Base-by-base conservation (phyloP, 2,113 vertebrate species). In the Alexandromys fortis region DNA sequence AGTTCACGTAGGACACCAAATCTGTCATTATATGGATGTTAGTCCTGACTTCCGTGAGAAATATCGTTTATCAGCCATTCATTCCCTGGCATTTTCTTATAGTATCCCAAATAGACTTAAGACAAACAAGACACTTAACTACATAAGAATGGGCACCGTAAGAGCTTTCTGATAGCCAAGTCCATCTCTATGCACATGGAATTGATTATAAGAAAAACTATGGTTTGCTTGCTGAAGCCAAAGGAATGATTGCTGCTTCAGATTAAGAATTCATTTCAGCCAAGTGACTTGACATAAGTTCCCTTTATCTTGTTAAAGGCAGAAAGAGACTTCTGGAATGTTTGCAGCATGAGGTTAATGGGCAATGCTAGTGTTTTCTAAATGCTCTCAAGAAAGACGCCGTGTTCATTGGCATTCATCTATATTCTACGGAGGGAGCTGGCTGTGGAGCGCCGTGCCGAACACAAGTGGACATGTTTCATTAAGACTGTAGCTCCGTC, bases 401-500 rank as follows among this genome's bases (percentile, higher is more conserved):
- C 22, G 11, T 55, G 65, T 24, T 89, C 35, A 5, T 1, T 61
- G 79, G 45, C 58, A n/a, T 86, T 91, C 95, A 96, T 98, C 98
- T 98, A 33, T 97, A 93, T 97, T 96, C 96, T 94, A 75, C 94
- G 76, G 76, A 90, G 95, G 91, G 90, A 91, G 95, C 96, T 97
- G 98, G 88, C 96, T 97, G 77, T 95, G 86, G 96, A 97, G 94
- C 45, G 26, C 86, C 30, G 35, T 86, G 94, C 92, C 35, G 95
- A 96, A 97, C 91, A 93, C 95, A 98, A 96, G 68, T 96, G 96
- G 95, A 95, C 94, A 96, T 98, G 98, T 98, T 98, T 98, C 98
- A 98, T 98, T 99, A 98, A 97, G 97, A 96, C 97, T 98, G 95
- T 91, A 97, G 97, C 98, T 98, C 97, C 76, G 49, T 98, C 98